phyloP scores from a whole-genome alignment of 2,797 vertebrate species.

The Bryconaethiops microstoma region DNA sequence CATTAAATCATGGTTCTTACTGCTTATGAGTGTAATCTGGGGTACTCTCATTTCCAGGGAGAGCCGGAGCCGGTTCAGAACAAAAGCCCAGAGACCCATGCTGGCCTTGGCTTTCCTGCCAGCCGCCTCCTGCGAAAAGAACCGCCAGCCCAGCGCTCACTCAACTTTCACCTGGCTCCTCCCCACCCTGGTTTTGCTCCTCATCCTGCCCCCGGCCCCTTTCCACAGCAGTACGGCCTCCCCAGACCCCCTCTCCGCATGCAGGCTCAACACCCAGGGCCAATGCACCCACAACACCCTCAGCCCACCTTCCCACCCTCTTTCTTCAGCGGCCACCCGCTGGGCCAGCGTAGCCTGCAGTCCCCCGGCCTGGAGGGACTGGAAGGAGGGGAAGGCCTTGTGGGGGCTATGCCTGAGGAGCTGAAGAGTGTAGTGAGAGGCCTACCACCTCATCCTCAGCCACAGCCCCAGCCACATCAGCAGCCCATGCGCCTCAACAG shows the following conservation, averaged over 20 bases:
- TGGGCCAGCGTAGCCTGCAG: conserved; percentile 84
- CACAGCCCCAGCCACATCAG: conserved; percentile 76
- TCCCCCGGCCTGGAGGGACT: conserved; percentile 86
- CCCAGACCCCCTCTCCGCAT: conserved; percentile 81
- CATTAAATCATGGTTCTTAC: too few species aligned
- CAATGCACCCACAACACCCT: conserved; percentile 50
- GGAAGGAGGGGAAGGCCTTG: conserved; percentile 74
- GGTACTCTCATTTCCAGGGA: conserved; percentile 70
- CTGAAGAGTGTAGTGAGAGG: conserved; percentile 83
- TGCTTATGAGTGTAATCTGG: neutral
- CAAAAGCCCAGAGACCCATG: conserved; percentile 88
- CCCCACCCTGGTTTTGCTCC: conserved; percentile 84
- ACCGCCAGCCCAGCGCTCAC: conserved; percentile 84
- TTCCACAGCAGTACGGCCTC: conserved; percentile 80
- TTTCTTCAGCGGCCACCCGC: conserved; percentile 85
- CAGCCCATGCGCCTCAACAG: conserved; percentile 88
- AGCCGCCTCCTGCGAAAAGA: conserved; percentile 93
- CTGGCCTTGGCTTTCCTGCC: conserved; percentile 79
- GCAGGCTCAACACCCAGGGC: conserved; percentile 75
- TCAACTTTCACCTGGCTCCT: conserved; percentile 89
- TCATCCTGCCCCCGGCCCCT: conserved; percentile 78
- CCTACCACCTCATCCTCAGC: conserved; percentile 72
- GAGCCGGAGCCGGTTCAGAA: conserved; percentile 87
- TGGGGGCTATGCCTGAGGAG: conserved; percentile 78
- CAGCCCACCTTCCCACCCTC: conserved; percentile 72